Conservation (phyloP, 2,888 invertebrate genomes). For the Volucella bombylans region DNA sequence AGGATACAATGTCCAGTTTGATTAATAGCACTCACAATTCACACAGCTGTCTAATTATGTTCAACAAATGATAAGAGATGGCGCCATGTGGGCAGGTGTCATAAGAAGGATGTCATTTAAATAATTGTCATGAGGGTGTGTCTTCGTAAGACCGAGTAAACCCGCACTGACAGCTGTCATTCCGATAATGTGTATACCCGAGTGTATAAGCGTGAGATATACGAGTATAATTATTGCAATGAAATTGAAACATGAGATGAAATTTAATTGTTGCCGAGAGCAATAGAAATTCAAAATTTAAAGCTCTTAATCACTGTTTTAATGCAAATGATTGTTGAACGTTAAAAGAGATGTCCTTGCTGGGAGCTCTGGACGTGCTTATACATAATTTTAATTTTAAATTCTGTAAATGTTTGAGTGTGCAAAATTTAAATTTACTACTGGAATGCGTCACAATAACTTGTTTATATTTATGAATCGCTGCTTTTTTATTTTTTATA, state of each 20-base stretch:
- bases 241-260: slow-evolving; percentile 28
- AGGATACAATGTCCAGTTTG: slow-evolving; percentile 46
- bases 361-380: slow-evolving; percentile 26
- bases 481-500: too few relatives aligned
- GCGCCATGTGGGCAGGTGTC: slow-evolving; percentile 47
- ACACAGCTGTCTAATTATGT: slow-evolving; percentile 58
- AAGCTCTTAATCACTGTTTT: slow-evolving; percentile 41
- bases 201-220: too few relatives aligned
- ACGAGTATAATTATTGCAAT: not conserved
- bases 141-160: too few relatives aligned
- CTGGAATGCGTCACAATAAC: not conserved
- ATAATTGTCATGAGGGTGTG: slow-evolving; percentile 12
- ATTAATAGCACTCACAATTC: slow-evolving; percentile 45
- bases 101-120: slow-evolving; percentile 27
- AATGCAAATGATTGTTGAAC: slow-evolving; percentile 52
- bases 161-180: slow-evolving; percentile 8
- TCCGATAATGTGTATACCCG: slow-evolving; percentile 10
- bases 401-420: slow-evolving; percentile 24
- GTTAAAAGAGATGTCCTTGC: slow-evolving; percentile 37
- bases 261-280: slow-evolving; percentile 30
- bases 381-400: slow-evolving; percentile 43
- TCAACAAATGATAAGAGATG: slow-evolving; percentile 41
- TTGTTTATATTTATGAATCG: too few relatives aligned
- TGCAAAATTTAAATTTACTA: slow-evolving; percentile 2
- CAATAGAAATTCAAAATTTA: slow-evolving; percentile 40